Evolutionary conservation across 2,888 invertebrate genomes (phyloP), one percentile per base, ranked within the genome.

Genomic region (Pristionchus entomophagus): DNA sequence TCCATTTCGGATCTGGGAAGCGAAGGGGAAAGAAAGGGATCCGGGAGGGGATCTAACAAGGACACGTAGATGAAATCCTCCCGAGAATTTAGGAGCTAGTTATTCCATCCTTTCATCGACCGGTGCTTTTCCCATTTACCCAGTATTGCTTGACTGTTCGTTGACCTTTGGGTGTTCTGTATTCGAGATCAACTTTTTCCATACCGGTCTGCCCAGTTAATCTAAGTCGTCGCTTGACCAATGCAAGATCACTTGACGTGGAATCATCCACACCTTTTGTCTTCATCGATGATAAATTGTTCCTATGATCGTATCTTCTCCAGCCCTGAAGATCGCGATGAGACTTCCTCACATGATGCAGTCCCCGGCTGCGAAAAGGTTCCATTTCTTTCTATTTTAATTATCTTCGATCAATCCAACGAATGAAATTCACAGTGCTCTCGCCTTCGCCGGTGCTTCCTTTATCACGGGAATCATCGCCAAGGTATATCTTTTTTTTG

Each of bases 391-490:
- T 19, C 14, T 32, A 1, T 19, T 29, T 29, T 49, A 73, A 73
- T 49, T 45, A 49, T 26, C 26, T 32, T 53, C 19, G 26, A 26
- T 32, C 19, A 32, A 22, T 65, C 22, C 14, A 3, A 65, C 29
- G 38, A 26, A 45, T 45, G 17, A 45, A 45, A 29, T 80, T 84
- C 26, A 8, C 83, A 84, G 83, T 51, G 83, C 65, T 3, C 26
- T 84, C 0, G n/a, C 49, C 49, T 84, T 59, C 49, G 65, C 65
- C 12, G 83, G 65, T 17, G 83, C 65, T 0, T 84, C 83, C 5
- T 49, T 84, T 29, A 41, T 62, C 65, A 65, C 83, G 5, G 83
- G 83, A 32, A 84, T 84, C 35, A 38, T 84, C n/a, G 83, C 83
- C 3, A 84, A 84, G 65, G 83, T 82, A 2, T n/a, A n/a, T n/a